Evolutionary conservation across 1,140 invertebrate species (phyloP).

Genomic region (Neotoxoptera formosana): DNA sequence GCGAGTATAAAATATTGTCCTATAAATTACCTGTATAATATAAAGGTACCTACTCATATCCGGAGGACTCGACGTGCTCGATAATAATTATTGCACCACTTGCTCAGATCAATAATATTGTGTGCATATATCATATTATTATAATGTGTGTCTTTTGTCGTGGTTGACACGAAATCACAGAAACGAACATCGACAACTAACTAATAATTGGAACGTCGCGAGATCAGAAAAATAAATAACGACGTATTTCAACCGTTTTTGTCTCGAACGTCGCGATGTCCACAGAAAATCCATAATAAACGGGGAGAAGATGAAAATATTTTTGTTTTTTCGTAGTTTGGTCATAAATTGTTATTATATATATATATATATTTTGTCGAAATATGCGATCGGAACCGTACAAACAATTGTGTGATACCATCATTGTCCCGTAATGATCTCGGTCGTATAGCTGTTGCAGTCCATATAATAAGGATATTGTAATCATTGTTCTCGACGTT

Average conservation of each 20-base stretch:
- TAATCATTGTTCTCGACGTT: neutral
- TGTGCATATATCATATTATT: neutral
- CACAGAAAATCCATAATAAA: neutral
- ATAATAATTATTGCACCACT: neutral
- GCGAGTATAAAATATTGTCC: neutral
- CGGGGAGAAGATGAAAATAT: neutral
- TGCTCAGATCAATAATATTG: neutral
- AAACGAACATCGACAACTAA: neutral
- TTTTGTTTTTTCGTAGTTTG: neutral
- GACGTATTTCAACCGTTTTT: neutral
- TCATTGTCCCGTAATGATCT: conserved; percentile 4
- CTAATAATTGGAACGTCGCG: neutral
- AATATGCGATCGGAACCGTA: neutral
- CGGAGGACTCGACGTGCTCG: neutral
- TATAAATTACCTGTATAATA: neutral
- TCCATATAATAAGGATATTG: neutral
- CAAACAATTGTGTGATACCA: neutral
- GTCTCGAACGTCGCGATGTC: neutral
- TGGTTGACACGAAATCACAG: neutral
- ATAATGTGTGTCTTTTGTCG: neutral
- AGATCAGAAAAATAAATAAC: neutral
- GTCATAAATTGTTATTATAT: neutral
- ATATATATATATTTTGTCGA: neutral
- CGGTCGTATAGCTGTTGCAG: neutral
- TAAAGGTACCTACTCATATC: neutral